These are phyloP conservation scores for Steinernema khuongi DNA, from an alignment of 1,140 invertebrate species.

Conservation along the genomic window DNA sequence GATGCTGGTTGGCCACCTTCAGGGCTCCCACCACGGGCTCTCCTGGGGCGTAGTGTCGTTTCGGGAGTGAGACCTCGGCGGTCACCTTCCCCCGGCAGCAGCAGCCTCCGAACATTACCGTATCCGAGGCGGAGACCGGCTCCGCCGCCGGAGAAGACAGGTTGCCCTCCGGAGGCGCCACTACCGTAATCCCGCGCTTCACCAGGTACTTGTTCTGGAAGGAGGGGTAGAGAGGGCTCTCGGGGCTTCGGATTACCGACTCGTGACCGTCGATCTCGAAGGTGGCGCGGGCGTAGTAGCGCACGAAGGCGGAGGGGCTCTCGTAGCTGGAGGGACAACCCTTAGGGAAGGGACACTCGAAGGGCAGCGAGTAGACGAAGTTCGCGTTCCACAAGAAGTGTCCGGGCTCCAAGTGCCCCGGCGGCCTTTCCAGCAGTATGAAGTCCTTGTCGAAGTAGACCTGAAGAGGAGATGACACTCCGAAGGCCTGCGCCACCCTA, in stretches of 20 bases:
- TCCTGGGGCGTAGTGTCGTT: slow-evolving; percentile 33
- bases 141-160: slow-evolving; percentile 21
- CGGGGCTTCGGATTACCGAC: neutral
- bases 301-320: slow-evolving; percentile 33
- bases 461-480: slow-evolving; percentile 15
- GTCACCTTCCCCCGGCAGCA: slow-evolving; percentile 37
- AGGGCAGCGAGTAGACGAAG: slow-evolving; percentile 36
- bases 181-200: slow-evolving; percentile 32
- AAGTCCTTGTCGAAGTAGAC: slow-evolving; percentile 38
- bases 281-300: slow-evolving; percentile 35
- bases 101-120: slow-evolving; percentile 34
- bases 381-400: slow-evolving; percentile 38
- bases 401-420: slow-evolving; percentile 35
- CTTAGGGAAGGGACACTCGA: slow-evolving; percentile 40
- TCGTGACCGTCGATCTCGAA: slow-evolving; percentile 21
- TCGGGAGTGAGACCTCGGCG: slow-evolving; percentile 32
- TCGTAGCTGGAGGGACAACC: slow-evolving; percentile 37
- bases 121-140: slow-evolving; percentile 21
- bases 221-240: neutral
- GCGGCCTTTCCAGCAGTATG: slow-evolving; percentile 36
- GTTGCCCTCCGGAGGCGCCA: slow-evolving; percentile 28
- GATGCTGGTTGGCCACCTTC: slow-evolving; percentile 34
- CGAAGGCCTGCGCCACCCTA: neutral
- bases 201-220: slow-evolving; percentile 37
- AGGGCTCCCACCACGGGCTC: slow-evolving; percentile 30